Percentiles rank a stretch among this genome's conserved stretches.
phyloP scores from a whole-genome alignment of 2,888 invertebrate species.

The Diarsia dahlii region DNA sequence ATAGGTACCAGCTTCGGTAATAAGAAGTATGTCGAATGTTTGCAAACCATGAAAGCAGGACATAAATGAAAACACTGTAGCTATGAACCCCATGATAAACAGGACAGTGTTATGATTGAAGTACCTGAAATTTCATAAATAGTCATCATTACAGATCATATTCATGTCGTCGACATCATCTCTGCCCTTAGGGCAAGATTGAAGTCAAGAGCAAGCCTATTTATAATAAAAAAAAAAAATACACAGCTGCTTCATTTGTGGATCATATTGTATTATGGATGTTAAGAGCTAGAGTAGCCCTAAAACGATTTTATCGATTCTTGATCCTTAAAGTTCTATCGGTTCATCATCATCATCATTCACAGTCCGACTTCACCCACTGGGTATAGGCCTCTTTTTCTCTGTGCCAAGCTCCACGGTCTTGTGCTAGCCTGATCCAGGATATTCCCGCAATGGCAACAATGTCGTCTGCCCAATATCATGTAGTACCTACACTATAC shows the following conservation, averaged over 20 bases:
- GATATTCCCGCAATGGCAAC: too few species aligned
- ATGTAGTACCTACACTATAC: too few species aligned
- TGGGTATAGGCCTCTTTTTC: too few species aligned
- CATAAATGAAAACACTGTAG: constrained; percentile 14
- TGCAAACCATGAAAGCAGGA: constrained; percentile 68
- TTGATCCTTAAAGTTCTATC: background rate
- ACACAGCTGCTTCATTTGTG: background rate
- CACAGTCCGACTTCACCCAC: too few species aligned
- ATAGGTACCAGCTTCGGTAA: constrained; percentile 77
- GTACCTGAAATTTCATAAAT: constrained; percentile 65
- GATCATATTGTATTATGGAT: background rate
- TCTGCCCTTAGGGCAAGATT: too few species aligned
- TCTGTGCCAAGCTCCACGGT: too few species aligned
- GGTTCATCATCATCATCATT: too few species aligned
- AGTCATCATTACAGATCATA: background rate
- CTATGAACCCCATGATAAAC: constrained; percentile 22
- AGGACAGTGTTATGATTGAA: constrained; percentile 63
- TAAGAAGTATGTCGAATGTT: constrained; percentile 66
- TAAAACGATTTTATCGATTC: background rate
- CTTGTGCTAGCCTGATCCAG: too few species aligned
- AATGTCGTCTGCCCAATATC: too few species aligned
- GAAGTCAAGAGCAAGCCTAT: too few species aligned
- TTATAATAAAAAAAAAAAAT: too few species aligned
- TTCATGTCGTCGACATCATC: too few species aligned
- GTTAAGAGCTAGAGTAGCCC: background rate